These are phyloP conservation scores for Aphaenogaster floridana DNA, from an alignment of 1,140 invertebrate species.

Conservation along the genomic window DNA sequence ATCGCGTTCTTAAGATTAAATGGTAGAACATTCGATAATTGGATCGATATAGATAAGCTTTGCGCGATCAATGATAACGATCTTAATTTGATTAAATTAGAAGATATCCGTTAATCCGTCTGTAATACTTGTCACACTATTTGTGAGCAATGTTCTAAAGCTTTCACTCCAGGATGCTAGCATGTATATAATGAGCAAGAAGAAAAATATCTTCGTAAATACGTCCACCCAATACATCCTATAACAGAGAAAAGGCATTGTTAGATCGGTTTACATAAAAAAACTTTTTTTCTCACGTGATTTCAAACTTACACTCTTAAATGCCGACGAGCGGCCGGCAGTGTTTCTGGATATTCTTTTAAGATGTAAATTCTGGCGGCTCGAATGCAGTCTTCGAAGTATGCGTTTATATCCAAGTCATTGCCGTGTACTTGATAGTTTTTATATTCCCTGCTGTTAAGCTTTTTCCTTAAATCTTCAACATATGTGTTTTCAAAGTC, in stretches of 20 bases:
- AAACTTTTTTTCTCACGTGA: background rate
- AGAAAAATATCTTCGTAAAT: constrained; percentile 86
- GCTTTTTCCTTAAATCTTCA: constrained; percentile 85
- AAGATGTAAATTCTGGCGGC: constrained; percentile 92
- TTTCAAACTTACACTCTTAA: constrained; percentile 90
- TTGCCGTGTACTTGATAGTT: constrained; percentile 91
- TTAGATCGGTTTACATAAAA: constrained; percentile 1
- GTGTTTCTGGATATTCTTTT: constrained; percentile 93
- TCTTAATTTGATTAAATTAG: constrained; percentile 10
- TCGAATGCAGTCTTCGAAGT: constrained; percentile 92
- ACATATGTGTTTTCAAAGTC: constrained; percentile 91
- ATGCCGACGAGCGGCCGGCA: constrained; percentile 91
- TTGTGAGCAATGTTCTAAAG: constrained; percentile 77
- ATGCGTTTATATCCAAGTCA: constrained; percentile 90
- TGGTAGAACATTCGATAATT: background rate
- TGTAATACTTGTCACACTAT: constrained; percentile 68
- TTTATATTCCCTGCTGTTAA: constrained; percentile 89
- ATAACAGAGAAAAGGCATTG: constrained; percentile 78
- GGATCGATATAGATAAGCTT: constrained; percentile 2
- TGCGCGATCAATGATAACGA: background rate
- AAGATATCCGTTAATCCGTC: constrained; percentile 49
- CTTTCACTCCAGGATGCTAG: constrained; percentile 82
- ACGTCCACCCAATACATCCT: constrained; percentile 90
- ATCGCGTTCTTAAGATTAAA: constrained; percentile 30
- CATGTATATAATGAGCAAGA: constrained; percentile 83